phyloP scores from a whole-genome alignment of 1,140 invertebrate species.

The Ganaspis sp. region DNA sequence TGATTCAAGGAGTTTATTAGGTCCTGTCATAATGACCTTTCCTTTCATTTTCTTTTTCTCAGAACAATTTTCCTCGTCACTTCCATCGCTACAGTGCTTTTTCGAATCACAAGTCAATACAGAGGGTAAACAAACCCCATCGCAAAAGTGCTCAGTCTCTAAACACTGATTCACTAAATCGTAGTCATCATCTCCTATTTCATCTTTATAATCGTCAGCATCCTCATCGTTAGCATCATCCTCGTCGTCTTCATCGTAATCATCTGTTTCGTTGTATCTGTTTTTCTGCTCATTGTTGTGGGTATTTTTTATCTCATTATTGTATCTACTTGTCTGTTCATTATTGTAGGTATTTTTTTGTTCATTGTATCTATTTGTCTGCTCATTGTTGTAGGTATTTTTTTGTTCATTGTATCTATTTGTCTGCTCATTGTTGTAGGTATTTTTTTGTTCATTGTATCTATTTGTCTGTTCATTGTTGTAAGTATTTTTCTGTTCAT shows the following conservation, averaged over 20 bases:
- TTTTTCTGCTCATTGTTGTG: too few species aligned
- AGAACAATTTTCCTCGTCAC: constrained; percentile 79
- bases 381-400: too few species aligned
- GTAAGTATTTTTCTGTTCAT: too few species aligned
- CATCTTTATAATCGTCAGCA: background rate
- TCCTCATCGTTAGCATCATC: background rate
- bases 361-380: too few species aligned
- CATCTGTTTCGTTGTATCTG: background rate
- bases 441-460: too few species aligned
- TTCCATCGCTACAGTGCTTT: constrained; percentile 85
- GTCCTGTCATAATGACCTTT: background rate
- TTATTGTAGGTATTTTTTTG: background rate
- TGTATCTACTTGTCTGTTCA: too few species aligned
- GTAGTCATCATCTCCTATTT: constrained; percentile 26
- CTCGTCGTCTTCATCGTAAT: background rate
- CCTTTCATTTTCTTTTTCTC: background rate
- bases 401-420: too few species aligned
- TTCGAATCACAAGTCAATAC: constrained; percentile 86
- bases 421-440: too few species aligned
- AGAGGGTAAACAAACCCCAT: constrained; percentile 72
- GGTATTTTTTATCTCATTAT: too few species aligned
- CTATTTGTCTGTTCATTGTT: too few species aligned
- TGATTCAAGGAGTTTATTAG: background rate
- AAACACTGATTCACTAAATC: constrained; percentile 32
- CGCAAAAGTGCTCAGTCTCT: constrained; percentile 75